Base-by-base conservation (phyloP, 2,113 vertebrate species). In the Hepsetus odoe region DNA sequence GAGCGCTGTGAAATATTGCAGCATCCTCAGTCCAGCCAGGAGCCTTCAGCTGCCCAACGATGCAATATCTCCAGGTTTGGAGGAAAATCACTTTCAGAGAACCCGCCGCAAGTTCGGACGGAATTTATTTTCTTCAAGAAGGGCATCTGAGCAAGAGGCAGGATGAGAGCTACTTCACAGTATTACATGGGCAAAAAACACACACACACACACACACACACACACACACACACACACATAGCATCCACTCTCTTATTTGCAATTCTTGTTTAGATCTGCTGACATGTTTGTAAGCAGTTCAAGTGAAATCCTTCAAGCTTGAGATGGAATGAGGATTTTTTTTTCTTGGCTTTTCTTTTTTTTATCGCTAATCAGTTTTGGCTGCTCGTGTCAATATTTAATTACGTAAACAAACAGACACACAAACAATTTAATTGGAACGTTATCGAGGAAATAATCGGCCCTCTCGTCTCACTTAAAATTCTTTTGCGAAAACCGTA, bases 331-430 rank as follows among this genome's bases (percentile, higher is more conserved):
- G 64, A 58, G 33, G 64, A 38, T 73, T 62, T 14, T 56, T 74
- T 58, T 72, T 56, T 72, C 7, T 56, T 38, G 16, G 20, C 16
- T 40, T 59, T 26, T 73, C 24, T 9, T 33, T 59, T 81, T 86
- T 88, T 85, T 80, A 84, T 65, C 72, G 82, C 82, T 89, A 84
- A 91, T 89, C 89, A 85, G 72, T 88, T 86, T 86, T 70, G 86
- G 82, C 86, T 81, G 65, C 76, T 83, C 72, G 72, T 86, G 85
- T 91, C 87, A 90, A 89, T 90, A 89, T 90, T 90, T 89, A 88
- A 91, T 91, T 89, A 85, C 86, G 86, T 89, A 89, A 89, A 88
- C 85, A 83, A 83, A 81, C 81, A 87, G 85, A 90, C 83, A 87
- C 80, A 86, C 87, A 89, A 89, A 91, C 87, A 86, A 87, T 86